phyloP scores from a whole-genome alignment of 2,797 vertebrate species.

The Clarias pachynema region DNA sequence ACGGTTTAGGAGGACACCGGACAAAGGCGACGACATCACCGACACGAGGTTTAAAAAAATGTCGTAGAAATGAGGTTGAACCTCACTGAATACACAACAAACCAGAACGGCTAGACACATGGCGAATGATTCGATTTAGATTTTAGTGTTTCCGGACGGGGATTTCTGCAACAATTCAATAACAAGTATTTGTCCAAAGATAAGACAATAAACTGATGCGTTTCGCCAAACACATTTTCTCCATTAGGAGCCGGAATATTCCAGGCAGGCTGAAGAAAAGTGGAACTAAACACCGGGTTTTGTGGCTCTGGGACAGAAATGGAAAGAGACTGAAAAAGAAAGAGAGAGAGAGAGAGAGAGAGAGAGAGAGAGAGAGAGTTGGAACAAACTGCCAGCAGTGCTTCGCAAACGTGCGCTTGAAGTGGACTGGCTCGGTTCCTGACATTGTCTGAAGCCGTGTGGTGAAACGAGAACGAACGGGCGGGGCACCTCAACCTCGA shows the following conservation, averaged over 20 bases:
- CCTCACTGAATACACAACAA: neutral
- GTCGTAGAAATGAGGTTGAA: neutral
- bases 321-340: neutral
- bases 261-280: slow-evolving; percentile 47
- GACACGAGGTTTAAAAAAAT: no score
- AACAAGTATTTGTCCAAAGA: slow-evolving; percentile 19
- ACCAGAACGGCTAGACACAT: neutral
- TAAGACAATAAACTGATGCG: slow-evolving; percentile 54
- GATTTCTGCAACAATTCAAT: neutral
- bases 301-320: slow-evolving; percentile 1
- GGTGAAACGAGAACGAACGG: slow-evolving; percentile 25
- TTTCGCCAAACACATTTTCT: slow-evolving; percentile 73
- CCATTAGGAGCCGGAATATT: slow-evolving; percentile 73
- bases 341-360: slow-evolving; percentile 4
- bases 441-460: slow-evolving; percentile 62
- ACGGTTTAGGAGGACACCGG: no score
- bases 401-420: slow-evolving; percentile 36
- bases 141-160: neutral
- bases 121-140: no score
- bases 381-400: slow-evolving; percentile 29
- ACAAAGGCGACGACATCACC: no score
- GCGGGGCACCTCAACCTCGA: slow-evolving; percentile 24
- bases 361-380: neutral
- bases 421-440: slow-evolving; percentile 67
- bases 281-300: neutral